Base-by-base conservation (phyloP, 1,140 invertebrate genomes). In the Vanessa atalanta region DNA sequence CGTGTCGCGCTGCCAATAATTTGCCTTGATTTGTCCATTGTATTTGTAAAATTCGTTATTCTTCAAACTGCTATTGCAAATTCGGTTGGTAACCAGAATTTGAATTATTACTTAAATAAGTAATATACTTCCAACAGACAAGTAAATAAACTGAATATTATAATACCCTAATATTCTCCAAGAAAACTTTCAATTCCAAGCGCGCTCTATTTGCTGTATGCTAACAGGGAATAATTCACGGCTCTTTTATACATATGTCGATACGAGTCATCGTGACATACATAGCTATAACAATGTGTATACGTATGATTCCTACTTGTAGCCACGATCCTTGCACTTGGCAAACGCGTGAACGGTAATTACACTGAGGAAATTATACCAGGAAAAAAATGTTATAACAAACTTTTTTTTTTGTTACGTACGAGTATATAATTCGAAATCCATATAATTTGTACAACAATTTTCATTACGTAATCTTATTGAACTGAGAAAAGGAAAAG, bases 1-100 rank as follows among this genome's bases (percentile, higher is more conserved):
- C 63, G 63, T 5, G 63, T 65, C 26, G 63, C 63, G 1, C 43
- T 31, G 11, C 63, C 43, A 23, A 65, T 65, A 16, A 65, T 47
- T 23, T 65, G 63, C 12, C 20, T 47, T 65, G 63, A 47, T 37
- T 48, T 65, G n/a, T 65, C 47, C 63, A 65, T 65, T 61, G 51
- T 53, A 53, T 61, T 61, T 37, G 23, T 37, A 61, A n/a, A 31
- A 11, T 16, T 0, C 15, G 0, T 16, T 53, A n/a, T 53, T 20
- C 51, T 53, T 7, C 51, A 7, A 53, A 16, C 37, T 9, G 6
- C 37, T 43, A 43, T 43, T 11, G 7, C 1, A 43, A 43, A 37
- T 37, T 37, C 31, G n/a, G 15, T 15, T 51, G 6, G 11, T 51
- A n/a, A 53, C 15, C 8, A 20, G n/a, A 53, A 53, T 16, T 20